Conservation (phyloP, 1,140 invertebrate species). For the Tetragonula clypearis region DNA sequence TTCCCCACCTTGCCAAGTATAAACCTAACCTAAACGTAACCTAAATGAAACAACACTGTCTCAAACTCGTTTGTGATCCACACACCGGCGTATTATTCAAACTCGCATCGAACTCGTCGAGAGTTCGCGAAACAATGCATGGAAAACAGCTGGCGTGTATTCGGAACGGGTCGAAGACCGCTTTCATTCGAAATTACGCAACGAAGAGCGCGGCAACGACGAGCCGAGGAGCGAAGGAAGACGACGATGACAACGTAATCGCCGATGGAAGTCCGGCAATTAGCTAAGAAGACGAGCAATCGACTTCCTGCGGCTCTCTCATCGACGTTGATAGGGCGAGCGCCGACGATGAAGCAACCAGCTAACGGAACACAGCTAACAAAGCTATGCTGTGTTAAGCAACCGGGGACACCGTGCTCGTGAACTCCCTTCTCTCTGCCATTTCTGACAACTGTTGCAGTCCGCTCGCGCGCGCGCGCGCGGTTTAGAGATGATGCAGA, state of each 20-base stretch:
- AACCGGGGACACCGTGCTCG: constrained; percentile 28
- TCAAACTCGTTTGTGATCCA: too few species aligned
- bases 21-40: too few species aligned
- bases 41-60: too few species aligned
- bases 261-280: constrained; percentile 43
- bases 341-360: constrained; percentile 57
- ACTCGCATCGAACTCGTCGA: too few species aligned
- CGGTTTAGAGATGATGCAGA: not conserved
- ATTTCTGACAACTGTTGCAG: not conserved
- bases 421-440: not conserved
- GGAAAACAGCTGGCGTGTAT: not conserved
- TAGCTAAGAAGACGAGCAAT: constrained; percentile 61
- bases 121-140: too few species aligned
- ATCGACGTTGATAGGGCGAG: constrained; percentile 45
- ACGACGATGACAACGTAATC: constrained; percentile 21
- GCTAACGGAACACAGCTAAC: constrained; percentile 29
- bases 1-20: too few species aligned
- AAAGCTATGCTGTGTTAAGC: constrained; percentile 34
- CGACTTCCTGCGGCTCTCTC: constrained; percentile 54
- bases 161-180: constrained; percentile 17
- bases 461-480: not conserved
- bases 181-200: constrained; percentile 7
- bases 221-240: too few species aligned
- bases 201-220: not conserved
- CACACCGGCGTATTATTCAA: too few species aligned